Evolutionary conservation across 1,140 invertebrate genomes (phyloP).

Genomic region (Drusus annulatus): DNA sequence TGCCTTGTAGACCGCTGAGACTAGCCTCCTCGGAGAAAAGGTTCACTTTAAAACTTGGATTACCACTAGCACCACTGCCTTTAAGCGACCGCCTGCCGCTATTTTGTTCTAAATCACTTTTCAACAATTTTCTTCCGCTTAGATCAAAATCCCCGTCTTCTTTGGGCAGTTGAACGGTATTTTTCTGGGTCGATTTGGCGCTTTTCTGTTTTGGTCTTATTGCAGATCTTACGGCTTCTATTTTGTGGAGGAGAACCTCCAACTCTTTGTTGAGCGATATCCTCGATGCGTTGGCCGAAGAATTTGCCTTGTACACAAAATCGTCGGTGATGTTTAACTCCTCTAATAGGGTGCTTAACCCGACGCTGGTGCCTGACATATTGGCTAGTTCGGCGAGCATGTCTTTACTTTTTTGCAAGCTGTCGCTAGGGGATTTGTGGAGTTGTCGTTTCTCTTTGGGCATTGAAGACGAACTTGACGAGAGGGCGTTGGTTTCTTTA

Average conservation of each 20-base stretch:
- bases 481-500: slow-evolving; percentile 75
- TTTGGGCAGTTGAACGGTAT: neutral
- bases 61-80: slow-evolving; percentile 54
- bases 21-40: slow-evolving; percentile 27
- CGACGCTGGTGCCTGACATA: slow-evolving; percentile 60
- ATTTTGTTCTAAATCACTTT: neutral
- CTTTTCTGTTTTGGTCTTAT: slow-evolving; percentile 10
- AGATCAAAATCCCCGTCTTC: neutral
- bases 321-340: slow-evolving; percentile 62
- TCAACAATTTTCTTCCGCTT: too few relatives aligned
- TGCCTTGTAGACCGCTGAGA: slow-evolving; percentile 34
- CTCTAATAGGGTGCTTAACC: slow-evolving; percentile 53
- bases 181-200: slow-evolving; percentile 23
- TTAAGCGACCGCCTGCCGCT: neutral
- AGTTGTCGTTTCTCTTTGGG: slow-evolving; percentile 63
- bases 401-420: slow-evolving; percentile 21
- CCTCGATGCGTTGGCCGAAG: slow-evolving; percentile 29
- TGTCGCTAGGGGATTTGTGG: slow-evolving; percentile 58
- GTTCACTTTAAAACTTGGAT: slow-evolving; percentile 56
- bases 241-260: slow-evolving; percentile 32
- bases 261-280: slow-evolving; percentile 34
- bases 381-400: slow-evolving; percentile 40
- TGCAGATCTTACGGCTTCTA: slow-evolving; percentile 24
- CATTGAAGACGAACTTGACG: slow-evolving; percentile 74
- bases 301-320: slow-evolving; percentile 61